A percentile compares a stretch with the other conserved stretches of the same genome.
These are phyloP conservation scores for Girardinichthys multiradiatus DNA, from an alignment of 2,113 vertebrate genomes.

Conservation along the genomic window DNA sequence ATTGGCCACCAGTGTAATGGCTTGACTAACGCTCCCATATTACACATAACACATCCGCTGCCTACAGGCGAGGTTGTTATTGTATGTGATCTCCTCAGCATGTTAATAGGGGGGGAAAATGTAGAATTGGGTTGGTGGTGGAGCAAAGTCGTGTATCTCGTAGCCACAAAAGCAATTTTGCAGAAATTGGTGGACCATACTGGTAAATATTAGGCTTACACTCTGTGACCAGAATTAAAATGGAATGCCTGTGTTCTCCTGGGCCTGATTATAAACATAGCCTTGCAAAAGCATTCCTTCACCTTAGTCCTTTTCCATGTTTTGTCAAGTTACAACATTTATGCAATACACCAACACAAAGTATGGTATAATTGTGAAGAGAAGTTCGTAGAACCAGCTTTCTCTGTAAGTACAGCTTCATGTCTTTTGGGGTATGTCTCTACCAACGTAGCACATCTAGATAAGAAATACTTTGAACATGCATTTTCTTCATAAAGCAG, in stretches of 20 bases:
- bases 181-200: slow-evolving; percentile 6
- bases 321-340: background rate
- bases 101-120: background rate
- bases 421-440: background rate
- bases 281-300: background rate
- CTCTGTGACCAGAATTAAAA: background rate
- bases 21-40: background rate
- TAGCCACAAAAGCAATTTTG: slow-evolving; percentile 5
- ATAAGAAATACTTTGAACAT: background rate
- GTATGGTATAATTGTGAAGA: too few relatives aligned
- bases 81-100: background rate
- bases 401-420: background rate
- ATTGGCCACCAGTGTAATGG: background rate
- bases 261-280: too few relatives aligned
- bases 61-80: background rate
- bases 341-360: too few relatives aligned
- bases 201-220: background rate
- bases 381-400: background rate
- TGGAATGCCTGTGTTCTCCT: background rate
- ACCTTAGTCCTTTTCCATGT: background rate
- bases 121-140: background rate
- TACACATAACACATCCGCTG: background rate
- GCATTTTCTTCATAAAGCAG: too few relatives aligned
- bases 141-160: background rate
- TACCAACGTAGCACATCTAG: background rate